Evolutionary conservation across 1,140 invertebrate genomes (phyloP), one percentile per base, ranked within the genome.

Genomic region (Orussus abietinus): DNA sequence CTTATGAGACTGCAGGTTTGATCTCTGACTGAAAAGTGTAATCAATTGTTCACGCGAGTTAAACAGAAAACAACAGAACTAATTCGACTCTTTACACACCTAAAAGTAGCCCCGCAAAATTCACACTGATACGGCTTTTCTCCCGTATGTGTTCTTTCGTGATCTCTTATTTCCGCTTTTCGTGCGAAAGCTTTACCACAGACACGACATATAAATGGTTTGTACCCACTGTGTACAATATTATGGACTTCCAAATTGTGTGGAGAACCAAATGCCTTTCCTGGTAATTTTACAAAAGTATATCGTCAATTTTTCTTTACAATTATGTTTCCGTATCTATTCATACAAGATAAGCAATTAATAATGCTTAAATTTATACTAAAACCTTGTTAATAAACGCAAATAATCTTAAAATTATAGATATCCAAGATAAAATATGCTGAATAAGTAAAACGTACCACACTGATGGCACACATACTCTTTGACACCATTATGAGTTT

Each of bases 111-210:
- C 5, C 83, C 83, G 66, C 93, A 90, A 33, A 83, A 76, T 41
- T 88, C 83, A 59, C 90, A 93, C 38, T 84, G 77, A 58, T 86
- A 91, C 0, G 90, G 90, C 22, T 86, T 83, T 59, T 91, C 88
- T n/a, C 88, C 88, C 0, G 87, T 90, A 54, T 94, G 91, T 17
- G 83, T 88, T 22, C 88, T 75, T 63, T 85, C 80, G 50, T 91
- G 88, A 64, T 90, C 85, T 22, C 80, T 61, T 7, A 90, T 83
- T 54, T 89, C 86, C 0, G 84, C 82, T 43, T 82, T 79, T 0
- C 86, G 59, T 0, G 85, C 84, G 66, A 90, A 92, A 0, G 77
- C 76, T 56, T 90, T 90, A 0, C 78, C 77, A 55, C 88, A 92
- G 0, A 77, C 68, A 22, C 73, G 64, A 55, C 88, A 91, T 21